Evolutionary conservation across 2,888 invertebrate species (phyloP), one percentile per base, ranked within the genome.

Genomic region (Zygothrica quintamaculata): DNA sequence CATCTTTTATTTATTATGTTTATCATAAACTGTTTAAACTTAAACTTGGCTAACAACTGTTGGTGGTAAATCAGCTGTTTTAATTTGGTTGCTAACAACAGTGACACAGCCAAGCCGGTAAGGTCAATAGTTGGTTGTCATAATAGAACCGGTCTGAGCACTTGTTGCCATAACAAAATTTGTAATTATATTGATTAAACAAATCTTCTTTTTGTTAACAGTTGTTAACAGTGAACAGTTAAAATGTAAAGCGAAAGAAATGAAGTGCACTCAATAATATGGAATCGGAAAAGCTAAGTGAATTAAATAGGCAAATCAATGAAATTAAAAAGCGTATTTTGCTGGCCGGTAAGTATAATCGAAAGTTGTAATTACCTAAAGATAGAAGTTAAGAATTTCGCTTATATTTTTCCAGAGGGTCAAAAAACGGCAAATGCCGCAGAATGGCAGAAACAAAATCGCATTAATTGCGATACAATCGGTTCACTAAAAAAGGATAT

Each of bases 321-420:
- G 96, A 96, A 91, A 94, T 96, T 56, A 96, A 96, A 91, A 96
- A 96, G 92, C 96, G 96, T 91, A 96, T 96, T 89, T 94, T 96
- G 82, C 90, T 96, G 67, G 95, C 96, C 89, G 96, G 96, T 18
- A 7, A 12, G 6, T 11, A 9, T 22, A 8, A 12, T n/a, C 26
- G 36, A 13, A 8, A 52, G 47, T 46, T 11, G 13, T 22, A 15
- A n/a, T 13, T 18, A 13, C 0, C 3, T 22, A 5, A 22, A 22
- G 18, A 22, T 22, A 5, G 2, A 5, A 5, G 18, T 22, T 22
- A 22, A 22, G 18, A 22, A 22, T 22, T 2, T 22, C 3, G 18
- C 18, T 8, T 29, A 4, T 62, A 57, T 69, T 51, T 56, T 89
- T 89, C 3, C 84, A 96, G 96, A 96, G 93, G 96, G 96, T 7